Conservation (phyloP, 2,797 vertebrate species). For the Antennarius maculatus region DNA sequence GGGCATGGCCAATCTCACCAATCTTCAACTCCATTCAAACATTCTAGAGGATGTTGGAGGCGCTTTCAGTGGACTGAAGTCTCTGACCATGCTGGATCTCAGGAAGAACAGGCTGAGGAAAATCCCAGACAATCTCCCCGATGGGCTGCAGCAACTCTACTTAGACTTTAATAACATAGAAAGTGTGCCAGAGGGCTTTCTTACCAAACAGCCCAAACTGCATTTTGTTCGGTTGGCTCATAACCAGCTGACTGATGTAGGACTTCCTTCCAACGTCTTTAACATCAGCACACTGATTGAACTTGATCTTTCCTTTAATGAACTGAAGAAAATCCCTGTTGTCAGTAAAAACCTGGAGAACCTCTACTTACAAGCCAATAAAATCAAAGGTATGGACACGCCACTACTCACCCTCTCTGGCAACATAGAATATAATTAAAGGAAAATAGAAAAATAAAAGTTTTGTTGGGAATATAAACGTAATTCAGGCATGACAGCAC, state of each 20-base stretch:
- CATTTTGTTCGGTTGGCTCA: conserved; percentile 91
- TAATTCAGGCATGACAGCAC: no score
- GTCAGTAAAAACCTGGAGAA: conserved; percentile 92
- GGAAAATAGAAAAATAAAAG: neutral
- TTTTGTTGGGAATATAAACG: no score
- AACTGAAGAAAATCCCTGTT: conserved; percentile 89
- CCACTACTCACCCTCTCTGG: conserved; percentile 4
- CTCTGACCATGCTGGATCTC: conserved; percentile 88
- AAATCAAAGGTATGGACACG: conserved; percentile 90
- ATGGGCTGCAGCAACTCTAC: conserved; percentile 88
- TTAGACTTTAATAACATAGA: conserved; percentile 90
- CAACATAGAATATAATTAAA: neutral
- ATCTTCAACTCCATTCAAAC: conserved; percentile 87
- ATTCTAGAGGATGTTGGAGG: conserved; percentile 84
- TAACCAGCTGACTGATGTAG: conserved; percentile 89
- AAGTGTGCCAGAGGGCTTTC: conserved; percentile 85
- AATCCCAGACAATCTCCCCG: conserved; percentile 86
- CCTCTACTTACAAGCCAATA: conserved; percentile 94
- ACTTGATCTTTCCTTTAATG: conserved; percentile 95
- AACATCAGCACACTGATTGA: conserved; percentile 91
- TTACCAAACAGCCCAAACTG: conserved; percentile 81
- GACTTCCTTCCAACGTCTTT: conserved; percentile 88
- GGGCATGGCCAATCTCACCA: conserved; percentile 85
- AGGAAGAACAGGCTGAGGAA: conserved; percentile 88
- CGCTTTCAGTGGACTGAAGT: conserved; percentile 87